These are phyloP conservation scores for Sebastes kiyomatsui DNA, from an alignment of 2,797 vertebrate species.

Conservation along the genomic window DNA sequence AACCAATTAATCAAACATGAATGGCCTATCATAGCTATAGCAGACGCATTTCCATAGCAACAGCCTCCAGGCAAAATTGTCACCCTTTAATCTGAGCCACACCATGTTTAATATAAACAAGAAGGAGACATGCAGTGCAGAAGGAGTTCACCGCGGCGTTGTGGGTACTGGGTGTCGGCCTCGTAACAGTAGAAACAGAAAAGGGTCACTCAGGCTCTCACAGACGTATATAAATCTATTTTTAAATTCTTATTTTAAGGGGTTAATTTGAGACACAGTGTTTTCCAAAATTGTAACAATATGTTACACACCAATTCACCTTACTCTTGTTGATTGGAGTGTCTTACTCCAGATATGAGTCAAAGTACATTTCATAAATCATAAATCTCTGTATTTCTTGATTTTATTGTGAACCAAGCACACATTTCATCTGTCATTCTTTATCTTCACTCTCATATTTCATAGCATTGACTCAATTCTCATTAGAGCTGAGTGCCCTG, in stretches of 20 bases:
- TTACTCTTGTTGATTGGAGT: background rate
- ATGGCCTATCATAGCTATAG: slow-evolving; percentile 86
- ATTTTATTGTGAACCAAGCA: background rate
- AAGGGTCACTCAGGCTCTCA: background rate
- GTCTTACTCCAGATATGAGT: background rate
- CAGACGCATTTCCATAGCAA: slow-evolving; percentile 87
- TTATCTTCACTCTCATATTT: slow-evolving; percentile 19
- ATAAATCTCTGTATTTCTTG: background rate
- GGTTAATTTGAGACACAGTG: background rate
- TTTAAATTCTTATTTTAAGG: background rate
- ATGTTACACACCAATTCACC: background rate
- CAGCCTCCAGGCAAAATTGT: slow-evolving; percentile 82
- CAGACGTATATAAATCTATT: background rate
- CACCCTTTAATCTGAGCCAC: slow-evolving; percentile 83
- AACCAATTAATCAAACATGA: slow-evolving; percentile 90
- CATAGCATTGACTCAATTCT: slow-evolving; percentile 37
- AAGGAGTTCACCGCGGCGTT: background rate
- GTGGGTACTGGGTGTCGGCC: slow-evolving; percentile 12
- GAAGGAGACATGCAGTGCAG: slow-evolving; percentile 59
- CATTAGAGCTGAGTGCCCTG: slow-evolving; percentile 22
- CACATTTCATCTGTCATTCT: slow-evolving; percentile 1
- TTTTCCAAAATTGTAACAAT: background rate
- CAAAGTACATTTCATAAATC: background rate
- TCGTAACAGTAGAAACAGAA: background rate
- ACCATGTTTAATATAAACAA: slow-evolving; percentile 84